phyloP scores from a whole-genome alignment of 2,113 vertebrate species.

The Phaethon lepturus region DNA sequence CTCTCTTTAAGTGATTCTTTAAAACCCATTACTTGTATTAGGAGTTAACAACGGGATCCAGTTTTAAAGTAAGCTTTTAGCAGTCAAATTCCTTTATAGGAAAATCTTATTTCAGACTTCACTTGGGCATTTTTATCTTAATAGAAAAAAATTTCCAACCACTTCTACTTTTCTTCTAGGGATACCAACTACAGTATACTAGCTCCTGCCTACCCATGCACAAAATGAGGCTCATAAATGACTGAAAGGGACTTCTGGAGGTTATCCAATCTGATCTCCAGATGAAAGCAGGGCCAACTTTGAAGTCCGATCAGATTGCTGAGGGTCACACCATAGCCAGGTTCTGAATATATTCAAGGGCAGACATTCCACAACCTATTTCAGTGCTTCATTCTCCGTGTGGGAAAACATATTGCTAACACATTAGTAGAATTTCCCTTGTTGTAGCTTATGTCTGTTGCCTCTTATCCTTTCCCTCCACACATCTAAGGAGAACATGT shows the following conservation, averaged over 20 bases:
- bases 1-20: not conserved
- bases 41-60: not conserved
- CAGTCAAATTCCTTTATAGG: not conserved
- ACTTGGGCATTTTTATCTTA: not conserved
- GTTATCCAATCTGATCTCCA: not conserved
- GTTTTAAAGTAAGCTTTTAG: not conserved
- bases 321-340: not conserved
- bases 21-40: not conserved
- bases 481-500: not conserved
- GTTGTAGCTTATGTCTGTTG: not conserved
- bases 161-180: not conserved
- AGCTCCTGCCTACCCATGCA: not conserved
- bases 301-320: slow-evolving; percentile 34
- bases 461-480: not conserved
- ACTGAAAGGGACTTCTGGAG: slow-evolving; percentile 37
- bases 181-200: not conserved
- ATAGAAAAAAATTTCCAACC: not conserved
- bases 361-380: not conserved
- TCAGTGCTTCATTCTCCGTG: not conserved
- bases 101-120: not conserved
- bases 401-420: not conserved
- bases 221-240: not conserved
- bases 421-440: not conserved
- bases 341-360: not conserved
- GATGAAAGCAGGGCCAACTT: not conserved